Evolutionary conservation across 2,888 invertebrate species (phyloP).

Genomic region (Ormyrus thymus): DNA sequence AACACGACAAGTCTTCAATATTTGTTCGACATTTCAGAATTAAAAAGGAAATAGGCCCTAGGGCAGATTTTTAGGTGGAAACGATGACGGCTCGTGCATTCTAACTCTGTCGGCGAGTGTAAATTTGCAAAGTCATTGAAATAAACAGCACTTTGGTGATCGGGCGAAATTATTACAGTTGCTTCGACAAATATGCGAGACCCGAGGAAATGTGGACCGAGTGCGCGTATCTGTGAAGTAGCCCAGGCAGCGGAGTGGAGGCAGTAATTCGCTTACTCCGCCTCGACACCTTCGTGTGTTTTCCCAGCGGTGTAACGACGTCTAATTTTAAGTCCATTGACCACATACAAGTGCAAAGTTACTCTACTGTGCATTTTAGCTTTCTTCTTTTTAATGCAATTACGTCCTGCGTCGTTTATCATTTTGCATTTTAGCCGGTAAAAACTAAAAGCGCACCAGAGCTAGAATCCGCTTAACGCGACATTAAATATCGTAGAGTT

Average conservation of each 20-base stretch:
- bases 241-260: conserved; percentile 17
- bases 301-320: conserved; percentile 42
- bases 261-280: conserved; percentile 49
- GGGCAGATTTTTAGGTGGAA: no score
- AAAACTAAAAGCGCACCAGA: no score
- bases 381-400: neutral
- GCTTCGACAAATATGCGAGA: conserved; percentile 35
- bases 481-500: no score
- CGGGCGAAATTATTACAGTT: conserved; percentile 42
- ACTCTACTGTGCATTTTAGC: neutral
- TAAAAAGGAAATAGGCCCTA: no score
- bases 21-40: no score
- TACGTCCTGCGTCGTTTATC: conserved; percentile 17
- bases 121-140: no score
- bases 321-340: conserved; percentile 51
- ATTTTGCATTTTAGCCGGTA: neutral
- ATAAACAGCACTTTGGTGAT: conserved; percentile 24
- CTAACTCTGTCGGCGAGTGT: neutral
- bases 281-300: conserved; percentile 41
- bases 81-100: neutral
- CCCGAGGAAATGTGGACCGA: conserved; percentile 19
- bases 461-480: no score
- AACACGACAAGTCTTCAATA: no score
- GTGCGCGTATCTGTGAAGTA: conserved; percentile 36
- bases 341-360: conserved; percentile 27